Conservation (phyloP, 2,888 invertebrate species). For the Oxyteleia sp. region DNA sequence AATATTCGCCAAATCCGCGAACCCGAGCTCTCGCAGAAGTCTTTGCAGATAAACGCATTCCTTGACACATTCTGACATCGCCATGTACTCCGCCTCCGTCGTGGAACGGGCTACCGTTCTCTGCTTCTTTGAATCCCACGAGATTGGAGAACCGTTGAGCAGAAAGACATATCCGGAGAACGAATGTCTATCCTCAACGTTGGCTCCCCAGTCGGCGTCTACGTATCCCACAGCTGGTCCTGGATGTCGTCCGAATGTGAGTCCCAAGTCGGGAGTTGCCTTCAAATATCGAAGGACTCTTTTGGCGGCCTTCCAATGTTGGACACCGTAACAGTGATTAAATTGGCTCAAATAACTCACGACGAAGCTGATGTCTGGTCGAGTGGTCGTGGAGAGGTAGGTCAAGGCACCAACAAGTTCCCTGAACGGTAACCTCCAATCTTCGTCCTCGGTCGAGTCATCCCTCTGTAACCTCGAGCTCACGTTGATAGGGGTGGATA, state of each 20-base stretch:
- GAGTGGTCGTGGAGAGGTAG: slow-evolving; percentile 44
- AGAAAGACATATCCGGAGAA: slow-evolving; percentile 7
- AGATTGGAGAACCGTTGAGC: background rate
- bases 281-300: slow-evolving; percentile 26
- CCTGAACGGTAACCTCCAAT: background rate
- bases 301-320: slow-evolving; percentile 18
- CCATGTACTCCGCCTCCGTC: background rate
- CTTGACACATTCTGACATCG: background rate
- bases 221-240: slow-evolving; percentile 5
- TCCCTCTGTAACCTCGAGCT: background rate
- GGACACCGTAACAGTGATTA: slow-evolving; percentile 44
- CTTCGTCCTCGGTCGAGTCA: background rate
- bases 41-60: background rate
- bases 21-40: background rate
- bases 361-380: slow-evolving; percentile 50
- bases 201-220: slow-evolving; percentile 16
- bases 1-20: background rate
- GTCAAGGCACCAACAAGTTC: slow-evolving; percentile 48
- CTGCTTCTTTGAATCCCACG: background rate
- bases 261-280: slow-evolving; percentile 1
- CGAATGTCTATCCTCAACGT: background rate
- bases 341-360: slow-evolving; percentile 62
- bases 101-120: background rate
- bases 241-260: background rate
- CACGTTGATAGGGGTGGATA: slow-evolving; percentile 12